Conservation (phyloP, 2,113 vertebrate species). For the Ceyx cyanopectus region DNA sequence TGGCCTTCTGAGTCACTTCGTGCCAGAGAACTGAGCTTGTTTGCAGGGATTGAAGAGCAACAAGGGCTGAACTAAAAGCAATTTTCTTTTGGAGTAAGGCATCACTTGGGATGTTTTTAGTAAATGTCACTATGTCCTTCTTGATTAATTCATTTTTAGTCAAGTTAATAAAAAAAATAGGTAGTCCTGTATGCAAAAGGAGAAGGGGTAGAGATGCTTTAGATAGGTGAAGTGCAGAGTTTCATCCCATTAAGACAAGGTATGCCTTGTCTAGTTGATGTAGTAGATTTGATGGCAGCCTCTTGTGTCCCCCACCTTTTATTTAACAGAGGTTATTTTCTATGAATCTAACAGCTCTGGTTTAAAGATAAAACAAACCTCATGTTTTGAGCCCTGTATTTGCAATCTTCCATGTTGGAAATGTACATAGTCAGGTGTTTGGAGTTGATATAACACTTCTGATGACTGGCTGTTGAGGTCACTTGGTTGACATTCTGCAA, state of each 20-base stretch:
- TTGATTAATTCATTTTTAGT: not conserved
- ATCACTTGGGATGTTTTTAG: not conserved
- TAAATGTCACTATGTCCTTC: not conserved
- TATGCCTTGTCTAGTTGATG: not conserved
- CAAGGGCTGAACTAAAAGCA: not conserved
- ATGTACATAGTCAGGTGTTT: fast-evolving
- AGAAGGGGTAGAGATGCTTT: not conserved
- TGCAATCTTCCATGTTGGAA: fast-evolving
- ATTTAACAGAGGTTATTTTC: not conserved
- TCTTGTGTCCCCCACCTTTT: not conserved
- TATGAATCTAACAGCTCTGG: not conserved
- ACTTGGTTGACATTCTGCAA: not conserved
- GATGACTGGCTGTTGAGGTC: not conserved
- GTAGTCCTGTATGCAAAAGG: not conserved
- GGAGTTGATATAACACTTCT: not conserved
- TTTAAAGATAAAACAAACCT: not conserved
- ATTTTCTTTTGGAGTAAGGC: not conserved
- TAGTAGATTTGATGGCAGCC: not conserved
- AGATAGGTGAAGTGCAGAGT: not conserved
- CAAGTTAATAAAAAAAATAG: not conserved
- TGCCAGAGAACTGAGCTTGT: fast-evolving
- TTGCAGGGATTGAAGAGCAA: fast-evolving
- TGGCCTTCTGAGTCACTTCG: not conserved
- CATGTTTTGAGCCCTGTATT: not conserved
- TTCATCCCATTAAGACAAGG: not conserved